Evolutionary conservation across 2,113 vertebrate species (phyloP).

Genomic region (Neopipo cinnamomea): DNA sequence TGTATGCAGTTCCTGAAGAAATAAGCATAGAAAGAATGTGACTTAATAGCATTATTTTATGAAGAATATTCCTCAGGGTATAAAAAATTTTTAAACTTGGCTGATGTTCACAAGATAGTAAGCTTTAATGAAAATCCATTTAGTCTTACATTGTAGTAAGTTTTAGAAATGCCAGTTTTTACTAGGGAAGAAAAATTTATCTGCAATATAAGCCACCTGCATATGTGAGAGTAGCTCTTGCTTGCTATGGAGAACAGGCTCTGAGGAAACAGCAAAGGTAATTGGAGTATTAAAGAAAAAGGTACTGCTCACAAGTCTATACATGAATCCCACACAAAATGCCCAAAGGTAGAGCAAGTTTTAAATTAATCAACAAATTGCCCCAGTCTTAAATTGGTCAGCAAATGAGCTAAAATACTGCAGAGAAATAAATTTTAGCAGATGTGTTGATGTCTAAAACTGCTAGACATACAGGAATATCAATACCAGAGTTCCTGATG

Average conservation of each 20-base stretch:
- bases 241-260: neutral
- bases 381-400: neutral
- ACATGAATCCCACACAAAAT: neutral
- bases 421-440: neutral
- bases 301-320: neutral
- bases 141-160: neutral
- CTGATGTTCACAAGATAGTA: neutral
- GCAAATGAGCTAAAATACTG: neutral
- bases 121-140: neutral
- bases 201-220: fast-evolving
- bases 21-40: neutral
- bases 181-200: neutral
- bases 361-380: neutral
- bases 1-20: neutral
- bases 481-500: neutral
- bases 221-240: neutral
- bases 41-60: neutral
- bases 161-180: neutral
- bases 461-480: neutral
- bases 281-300: neutral
- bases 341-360: neutral
- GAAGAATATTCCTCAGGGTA: neutral
- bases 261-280: neutral
- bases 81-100: neutral
- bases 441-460: neutral